A percentile compares a stretch with the other conserved stretches of the same genome.
Conservation (phyloP, 2,888 invertebrate genomes). For the Pogonocherus hispidulus region DNA sequence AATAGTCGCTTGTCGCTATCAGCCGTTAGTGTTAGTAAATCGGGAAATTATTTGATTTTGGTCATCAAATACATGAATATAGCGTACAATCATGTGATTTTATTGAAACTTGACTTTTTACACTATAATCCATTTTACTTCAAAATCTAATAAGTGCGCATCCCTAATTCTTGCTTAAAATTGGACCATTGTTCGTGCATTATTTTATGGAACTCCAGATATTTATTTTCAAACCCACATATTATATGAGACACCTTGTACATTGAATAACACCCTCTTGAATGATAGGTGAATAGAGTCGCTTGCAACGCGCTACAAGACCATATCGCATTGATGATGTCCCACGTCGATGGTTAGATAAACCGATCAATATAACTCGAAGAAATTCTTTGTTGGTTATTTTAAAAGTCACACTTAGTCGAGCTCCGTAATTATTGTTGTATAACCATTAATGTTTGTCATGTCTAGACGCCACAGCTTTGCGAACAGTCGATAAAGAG, state of each 20-base stretch:
- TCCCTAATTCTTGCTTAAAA: too few relatives aligned
- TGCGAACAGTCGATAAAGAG: slow-evolving; percentile 35
- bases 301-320: slow-evolving; percentile 11
- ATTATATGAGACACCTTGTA: background rate
- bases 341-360: slow-evolving; percentile 28
- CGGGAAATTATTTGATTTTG: too few relatives aligned
- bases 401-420: slow-evolving; percentile 17
- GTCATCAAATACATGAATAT: too few relatives aligned
- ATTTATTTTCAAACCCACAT: too few relatives aligned
- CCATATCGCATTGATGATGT: slow-evolving; percentile 27
- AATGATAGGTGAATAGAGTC: slow-evolving; percentile 33
- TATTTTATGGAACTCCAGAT: too few relatives aligned
- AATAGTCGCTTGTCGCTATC: too few relatives aligned
- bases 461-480: slow-evolving; percentile 35
- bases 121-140: too few relatives aligned
- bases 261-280: slow-evolving; percentile 21
- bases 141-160: too few relatives aligned
- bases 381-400: slow-evolving; percentile 27
- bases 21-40: too few relatives aligned
- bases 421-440: slow-evolving; percentile 32
- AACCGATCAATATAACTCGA: slow-evolving; percentile 24
- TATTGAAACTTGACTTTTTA: too few relatives aligned
- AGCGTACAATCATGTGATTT: too few relatives aligned
- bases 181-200: too few relatives aligned
- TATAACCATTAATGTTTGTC: slow-evolving; percentile 39